Percentiles rank a stretch among this genome's conserved stretches.
Evolutionary conservation across 2,113 vertebrate species (phyloP).

Genomic region (Colistium nudipinnis): DNA sequence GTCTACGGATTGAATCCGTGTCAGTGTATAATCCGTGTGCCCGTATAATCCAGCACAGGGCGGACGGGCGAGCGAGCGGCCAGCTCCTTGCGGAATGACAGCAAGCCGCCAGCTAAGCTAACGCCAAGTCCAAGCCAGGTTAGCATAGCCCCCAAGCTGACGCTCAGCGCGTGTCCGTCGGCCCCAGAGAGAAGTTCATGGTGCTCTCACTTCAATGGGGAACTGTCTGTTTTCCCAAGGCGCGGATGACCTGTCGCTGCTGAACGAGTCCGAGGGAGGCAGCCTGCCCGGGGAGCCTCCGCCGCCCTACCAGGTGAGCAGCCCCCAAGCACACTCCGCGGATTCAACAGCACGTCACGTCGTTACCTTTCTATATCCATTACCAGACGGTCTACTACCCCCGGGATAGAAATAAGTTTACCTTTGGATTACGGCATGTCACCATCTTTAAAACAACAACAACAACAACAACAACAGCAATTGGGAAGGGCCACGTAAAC

Average conservation of each 20-base stretch:
- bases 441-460: too few species aligned
- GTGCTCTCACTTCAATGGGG: conserved; percentile 80
- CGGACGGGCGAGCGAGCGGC: background rate
- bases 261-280: conserved; percentile 87
- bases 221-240: conserved; percentile 86
- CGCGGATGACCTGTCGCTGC: conserved; percentile 84
- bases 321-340: background rate
- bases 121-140: background rate
- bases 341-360: background rate
- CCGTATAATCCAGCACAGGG: too few species aligned
- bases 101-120: conserved; percentile 31
- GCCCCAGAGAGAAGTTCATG: conserved; percentile 48
- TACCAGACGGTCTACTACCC: too few species aligned
- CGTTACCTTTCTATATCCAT: background rate
- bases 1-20: background rate
- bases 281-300: conserved; percentile 83
- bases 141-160: background rate
- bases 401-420: too few species aligned
- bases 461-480: too few species aligned
- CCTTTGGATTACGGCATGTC: too few species aligned
- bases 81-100: conserved; percentile 5
- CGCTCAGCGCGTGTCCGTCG: background rate
- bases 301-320: conserved; percentile 79
- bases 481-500: too few species aligned
- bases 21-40: too few species aligned